Percentiles rank a stretch among this genome's conserved stretches.
These are phyloP conservation scores for Cantharis rufa DNA, from an alignment of 2,888 invertebrate species.

Conservation along the genomic window DNA sequence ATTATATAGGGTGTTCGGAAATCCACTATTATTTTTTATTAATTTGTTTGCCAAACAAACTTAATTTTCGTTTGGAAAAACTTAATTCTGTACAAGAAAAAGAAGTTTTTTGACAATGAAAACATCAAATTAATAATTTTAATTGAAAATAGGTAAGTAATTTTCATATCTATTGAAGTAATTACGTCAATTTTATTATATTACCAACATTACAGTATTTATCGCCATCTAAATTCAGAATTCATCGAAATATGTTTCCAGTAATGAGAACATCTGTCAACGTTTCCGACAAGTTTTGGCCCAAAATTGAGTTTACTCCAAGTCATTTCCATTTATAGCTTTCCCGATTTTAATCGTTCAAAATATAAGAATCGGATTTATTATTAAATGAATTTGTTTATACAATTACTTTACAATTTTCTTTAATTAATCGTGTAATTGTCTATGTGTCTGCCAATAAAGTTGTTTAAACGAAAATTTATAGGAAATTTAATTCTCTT, in stretches of 20 bases:
- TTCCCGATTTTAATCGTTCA: background rate
- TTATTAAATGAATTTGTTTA: background rate
- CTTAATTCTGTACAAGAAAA: no score
- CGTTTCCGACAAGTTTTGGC: conserved; percentile 16
- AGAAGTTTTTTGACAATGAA: background rate
- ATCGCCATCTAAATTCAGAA: background rate
- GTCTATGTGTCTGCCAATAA: background rate
- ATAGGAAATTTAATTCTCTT: conserved; percentile 19
- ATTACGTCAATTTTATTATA: background rate
- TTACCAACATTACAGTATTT: background rate
- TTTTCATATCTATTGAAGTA: background rate
- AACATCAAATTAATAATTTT: background rate
- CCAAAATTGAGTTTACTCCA: conserved; percentile 17
- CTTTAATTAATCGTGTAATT: background rate
- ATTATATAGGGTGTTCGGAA: no score
- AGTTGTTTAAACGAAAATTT: conserved; percentile 13
- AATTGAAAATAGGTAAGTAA: background rate
- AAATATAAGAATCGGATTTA: background rate
- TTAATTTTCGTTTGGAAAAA: no score
- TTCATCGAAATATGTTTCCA: conserved; percentile 21
- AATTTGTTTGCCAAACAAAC: no score
- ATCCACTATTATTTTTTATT: no score
- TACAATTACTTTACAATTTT: background rate
- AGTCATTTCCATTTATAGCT: conserved; percentile 5
- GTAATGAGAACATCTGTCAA: conserved; percentile 22